Conservation (phyloP, 2,113 vertebrate species). For the Dipodomys spectabilis region DNA sequence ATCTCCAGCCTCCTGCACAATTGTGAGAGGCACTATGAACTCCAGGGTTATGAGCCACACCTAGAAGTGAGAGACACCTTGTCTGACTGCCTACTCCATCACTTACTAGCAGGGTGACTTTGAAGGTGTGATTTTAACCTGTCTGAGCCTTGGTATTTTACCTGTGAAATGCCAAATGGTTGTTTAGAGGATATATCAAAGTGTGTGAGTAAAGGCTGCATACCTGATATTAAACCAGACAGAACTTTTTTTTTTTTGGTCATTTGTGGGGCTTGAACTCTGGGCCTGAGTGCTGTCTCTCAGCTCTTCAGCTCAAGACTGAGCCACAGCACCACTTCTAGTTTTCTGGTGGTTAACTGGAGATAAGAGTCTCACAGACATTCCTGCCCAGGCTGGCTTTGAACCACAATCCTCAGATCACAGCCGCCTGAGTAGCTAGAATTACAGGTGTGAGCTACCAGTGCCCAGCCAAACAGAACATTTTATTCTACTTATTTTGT, state of each 20-base stretch:
- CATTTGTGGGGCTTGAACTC: too few relatives aligned
- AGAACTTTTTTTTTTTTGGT: background rate
- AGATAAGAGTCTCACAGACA: too few relatives aligned
- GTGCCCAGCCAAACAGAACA: background rate
- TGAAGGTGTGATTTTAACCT: background rate
- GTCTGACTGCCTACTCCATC: background rate
- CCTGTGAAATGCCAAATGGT: background rate
- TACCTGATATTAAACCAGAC: background rate
- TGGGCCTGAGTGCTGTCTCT: too few relatives aligned
- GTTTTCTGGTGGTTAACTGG: too few relatives aligned
- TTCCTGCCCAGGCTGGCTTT: too few relatives aligned
- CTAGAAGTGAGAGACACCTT: background rate
- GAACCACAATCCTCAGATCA: too few relatives aligned
- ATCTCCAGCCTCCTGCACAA: too few relatives aligned
- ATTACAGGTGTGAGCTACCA: too few relatives aligned
- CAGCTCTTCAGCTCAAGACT: too few relatives aligned
- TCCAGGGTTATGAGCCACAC: background rate
- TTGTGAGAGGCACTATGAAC: background rate
- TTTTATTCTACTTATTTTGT: background rate
- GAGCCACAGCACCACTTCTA: too few relatives aligned
- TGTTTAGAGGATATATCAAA: background rate
- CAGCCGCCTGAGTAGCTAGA: too few relatives aligned
- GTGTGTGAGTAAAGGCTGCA: background rate
- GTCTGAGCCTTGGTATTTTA: background rate
- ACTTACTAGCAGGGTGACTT: background rate